phyloP scores from a whole-genome alignment of 2,113 vertebrate genomes.

The Alaudala cheleensis region DNA sequence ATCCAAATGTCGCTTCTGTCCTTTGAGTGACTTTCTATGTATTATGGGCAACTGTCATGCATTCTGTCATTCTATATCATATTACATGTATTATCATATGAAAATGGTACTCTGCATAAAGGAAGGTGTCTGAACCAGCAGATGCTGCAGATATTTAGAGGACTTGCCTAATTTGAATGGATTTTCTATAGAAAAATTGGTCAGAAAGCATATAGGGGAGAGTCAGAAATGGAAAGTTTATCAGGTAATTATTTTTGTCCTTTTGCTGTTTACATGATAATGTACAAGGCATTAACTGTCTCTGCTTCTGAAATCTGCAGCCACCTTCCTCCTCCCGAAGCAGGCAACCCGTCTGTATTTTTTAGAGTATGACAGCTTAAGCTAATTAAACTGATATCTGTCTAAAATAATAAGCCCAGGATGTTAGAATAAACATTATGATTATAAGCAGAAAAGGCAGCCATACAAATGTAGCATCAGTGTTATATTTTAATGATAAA shows the following conservation, averaged over 20 bases:
- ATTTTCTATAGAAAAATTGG: constrained; percentile 61
- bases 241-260: constrained; percentile 76
- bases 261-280: constrained; percentile 61
- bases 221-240: constrained; percentile 75
- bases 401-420: constrained; percentile 67
- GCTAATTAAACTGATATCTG: constrained; percentile 75
- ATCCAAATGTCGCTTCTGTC: constrained; percentile 87
- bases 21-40: constrained; percentile 84
- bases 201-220: constrained; percentile 67
- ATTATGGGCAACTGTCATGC: constrained; percentile 84
- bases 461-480: constrained; percentile 55
- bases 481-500: constrained; percentile 51
- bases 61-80: constrained; percentile 86
- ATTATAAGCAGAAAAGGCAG: constrained; percentile 67
- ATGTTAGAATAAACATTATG: constrained; percentile 71
- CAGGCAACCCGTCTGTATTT: constrained; percentile 66
- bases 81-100: constrained; percentile 86
- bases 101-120: constrained; percentile 77
- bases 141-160: constrained; percentile 77
- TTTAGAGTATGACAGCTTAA: constrained; percentile 67
- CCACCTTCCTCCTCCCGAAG: constrained; percentile 58
- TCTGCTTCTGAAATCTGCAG: constrained; percentile 59
- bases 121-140: constrained; percentile 75
- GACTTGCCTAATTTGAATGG: constrained; percentile 72
- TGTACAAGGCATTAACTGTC: constrained; percentile 53